A percentile compares a stretch with the other conserved stretches of the same genome.
Evolutionary conservation across 1,140 invertebrate species (phyloP).

Genomic region (Mesaphorura yosii): DNA sequence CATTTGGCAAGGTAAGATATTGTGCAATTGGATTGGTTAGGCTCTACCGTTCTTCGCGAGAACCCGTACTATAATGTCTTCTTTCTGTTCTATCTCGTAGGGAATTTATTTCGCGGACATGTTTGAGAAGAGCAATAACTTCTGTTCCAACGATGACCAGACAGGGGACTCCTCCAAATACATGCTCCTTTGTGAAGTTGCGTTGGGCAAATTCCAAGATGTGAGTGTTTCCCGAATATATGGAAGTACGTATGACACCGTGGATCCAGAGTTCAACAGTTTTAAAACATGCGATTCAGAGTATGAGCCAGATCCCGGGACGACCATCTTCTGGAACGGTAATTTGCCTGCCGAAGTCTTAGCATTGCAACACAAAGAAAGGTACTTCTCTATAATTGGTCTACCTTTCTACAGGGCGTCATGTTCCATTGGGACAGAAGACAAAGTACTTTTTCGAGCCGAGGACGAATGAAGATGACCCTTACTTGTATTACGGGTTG

Average conservation of each 20-base stretch:
- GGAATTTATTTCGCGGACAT: conserved; percentile 39
- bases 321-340: conserved; percentile 26
- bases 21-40: too few relatives aligned
- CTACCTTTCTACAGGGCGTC: conserved; percentile 16
- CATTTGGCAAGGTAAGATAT: conserved; percentile 35
- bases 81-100: conserved; percentile 23
- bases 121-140: conserved; percentile 35
- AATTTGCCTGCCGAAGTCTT: background rate
- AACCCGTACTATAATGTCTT: background rate
- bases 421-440: conserved; percentile 36
- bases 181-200: conserved; percentile 28
- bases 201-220: conserved; percentile 18
- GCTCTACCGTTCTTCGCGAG: too few relatives aligned
- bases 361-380: background rate
- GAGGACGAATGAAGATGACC: background rate
- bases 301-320: conserved; percentile 16
- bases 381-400: background rate
- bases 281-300: conserved; percentile 20
- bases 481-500: conserved; percentile 13
- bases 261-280: conserved; percentile 5
- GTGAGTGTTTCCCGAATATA: too few relatives aligned
- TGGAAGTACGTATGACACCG: background rate
- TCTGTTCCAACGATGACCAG: background rate
- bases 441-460: conserved; percentile 16
- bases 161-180: background rate